phyloP scores from a whole-genome alignment of 1,140 invertebrate species.

The Conus betulinus region DNA sequence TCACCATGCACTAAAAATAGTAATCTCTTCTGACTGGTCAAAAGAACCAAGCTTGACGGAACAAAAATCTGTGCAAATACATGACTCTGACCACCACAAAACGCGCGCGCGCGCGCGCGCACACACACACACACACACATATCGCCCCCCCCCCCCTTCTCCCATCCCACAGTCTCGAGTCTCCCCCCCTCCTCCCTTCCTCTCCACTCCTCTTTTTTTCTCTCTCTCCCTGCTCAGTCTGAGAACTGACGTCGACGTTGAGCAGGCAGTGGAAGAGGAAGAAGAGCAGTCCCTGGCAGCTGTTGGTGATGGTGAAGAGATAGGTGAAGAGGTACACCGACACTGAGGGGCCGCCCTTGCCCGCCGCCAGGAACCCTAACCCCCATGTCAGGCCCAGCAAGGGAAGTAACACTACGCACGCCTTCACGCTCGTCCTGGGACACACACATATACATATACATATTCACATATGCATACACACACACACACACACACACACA shows the following conservation, averaged over 20 bases:
- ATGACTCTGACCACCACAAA: too few relatives aligned
- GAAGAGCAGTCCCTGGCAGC: conserved; percentile 64
- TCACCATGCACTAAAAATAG: too few relatives aligned
- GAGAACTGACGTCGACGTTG: conserved; percentile 59
- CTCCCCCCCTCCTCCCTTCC: too few relatives aligned
- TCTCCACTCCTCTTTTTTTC: too few relatives aligned
- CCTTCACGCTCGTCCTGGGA: conserved; percentile 65
- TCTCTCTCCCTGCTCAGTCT: neutral
- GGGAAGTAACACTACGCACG: conserved; percentile 64
- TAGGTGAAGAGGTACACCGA: conserved; percentile 65
- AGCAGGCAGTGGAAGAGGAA: conserved; percentile 64
- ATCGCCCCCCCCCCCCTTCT: too few relatives aligned
- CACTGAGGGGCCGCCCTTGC: conserved; percentile 36
- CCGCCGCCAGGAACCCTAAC: conserved; percentile 62
- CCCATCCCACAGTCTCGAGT: too few relatives aligned
- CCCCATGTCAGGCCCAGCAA: conserved; percentile 68
- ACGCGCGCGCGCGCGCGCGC: too few relatives aligned
- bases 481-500: neutral
- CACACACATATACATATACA: neutral
- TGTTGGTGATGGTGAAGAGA: conserved; percentile 65
- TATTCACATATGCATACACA: neutral
- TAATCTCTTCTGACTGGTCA: too few relatives aligned
- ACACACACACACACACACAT: too few relatives aligned
- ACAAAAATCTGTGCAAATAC: too few relatives aligned
- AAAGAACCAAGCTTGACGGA: too few relatives aligned